These are phyloP conservation scores for Paratrypauchen microcephalus DNA, from an alignment of 2,797 vertebrate species.

Conservation along the genomic window DNA sequence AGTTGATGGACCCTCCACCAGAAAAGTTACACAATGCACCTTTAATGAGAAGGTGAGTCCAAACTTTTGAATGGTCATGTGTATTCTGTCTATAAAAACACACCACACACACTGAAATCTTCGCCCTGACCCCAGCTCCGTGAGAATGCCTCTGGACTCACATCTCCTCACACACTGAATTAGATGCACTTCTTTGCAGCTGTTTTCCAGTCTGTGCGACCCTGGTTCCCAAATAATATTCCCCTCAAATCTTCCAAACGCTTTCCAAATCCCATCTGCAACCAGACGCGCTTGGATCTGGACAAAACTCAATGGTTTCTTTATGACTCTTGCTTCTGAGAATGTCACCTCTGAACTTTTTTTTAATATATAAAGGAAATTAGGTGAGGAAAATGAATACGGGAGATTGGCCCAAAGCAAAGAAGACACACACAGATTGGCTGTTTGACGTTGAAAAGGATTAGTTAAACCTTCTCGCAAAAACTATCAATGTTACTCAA, in stretches of 20 bases:
- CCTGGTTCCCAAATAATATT: slow-evolving; percentile 35
- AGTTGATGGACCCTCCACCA: no score
- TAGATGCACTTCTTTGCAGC: slow-evolving; percentile 40
- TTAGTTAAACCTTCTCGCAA: slow-evolving; percentile 14
- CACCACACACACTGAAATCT: background rate
- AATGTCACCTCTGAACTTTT: slow-evolving; percentile 10
- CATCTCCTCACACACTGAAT: slow-evolving; percentile 28
- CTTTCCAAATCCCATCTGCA: slow-evolving; percentile 52
- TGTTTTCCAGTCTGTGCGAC: slow-evolving; percentile 41
- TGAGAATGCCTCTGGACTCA: slow-evolving; percentile 25
- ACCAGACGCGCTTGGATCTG: slow-evolving; percentile 31
- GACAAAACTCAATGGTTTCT: slow-evolving; percentile 32
- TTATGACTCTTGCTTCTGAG: slow-evolving; percentile 20
- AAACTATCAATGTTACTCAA: background rate
- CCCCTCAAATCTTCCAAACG: slow-evolving; percentile 24
- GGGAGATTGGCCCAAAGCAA: slow-evolving; percentile 3
- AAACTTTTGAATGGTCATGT: no score
- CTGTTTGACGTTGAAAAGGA: slow-evolving; percentile 12
- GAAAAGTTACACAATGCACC: no score
- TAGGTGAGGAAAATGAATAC: slow-evolving; percentile 20
- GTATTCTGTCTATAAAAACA: background rate
- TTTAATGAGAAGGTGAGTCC: no score
- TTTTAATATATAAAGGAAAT: slow-evolving; percentile 39
- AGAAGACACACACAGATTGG: slow-evolving; percentile 10
- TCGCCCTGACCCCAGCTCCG: background rate